phyloP scores from a whole-genome alignment of 2,113 vertebrate genomes.

The Pangasianodon gigas region DNA sequence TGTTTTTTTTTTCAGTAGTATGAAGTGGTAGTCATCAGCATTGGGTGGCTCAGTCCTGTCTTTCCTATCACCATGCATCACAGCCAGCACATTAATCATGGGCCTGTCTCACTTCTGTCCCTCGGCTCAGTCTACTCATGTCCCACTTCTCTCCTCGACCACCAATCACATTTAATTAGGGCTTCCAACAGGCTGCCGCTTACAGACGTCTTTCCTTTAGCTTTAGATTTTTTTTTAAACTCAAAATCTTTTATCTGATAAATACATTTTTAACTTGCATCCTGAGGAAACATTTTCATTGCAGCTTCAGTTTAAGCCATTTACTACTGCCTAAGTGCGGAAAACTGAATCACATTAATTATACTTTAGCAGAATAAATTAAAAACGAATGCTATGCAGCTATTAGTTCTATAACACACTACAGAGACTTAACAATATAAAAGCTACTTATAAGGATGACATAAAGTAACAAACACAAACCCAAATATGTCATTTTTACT shows the following conservation, averaged over 20 bases:
- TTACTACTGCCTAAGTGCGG: slow-evolving; percentile 16
- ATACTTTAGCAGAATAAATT: slow-evolving; percentile 18
- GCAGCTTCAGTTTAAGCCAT: slow-evolving; percentile 4
- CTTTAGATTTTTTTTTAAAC: not conserved
- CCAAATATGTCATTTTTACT: not conserved
- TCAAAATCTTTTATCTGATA: slow-evolving; percentile 25
- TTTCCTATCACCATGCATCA: slow-evolving; percentile 67
- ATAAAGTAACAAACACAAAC: not conserved
- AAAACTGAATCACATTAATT: slow-evolving; percentile 35
- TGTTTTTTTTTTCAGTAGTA: slow-evolving; percentile 14
- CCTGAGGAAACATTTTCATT: slow-evolving; percentile 33
- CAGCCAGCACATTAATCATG: slow-evolving; percentile 79
- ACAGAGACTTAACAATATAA: not conserved
- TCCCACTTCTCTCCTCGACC: slow-evolving; percentile 74
- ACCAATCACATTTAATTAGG: slow-evolving; percentile 81
- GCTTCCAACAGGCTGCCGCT: slow-evolving; percentile 57
- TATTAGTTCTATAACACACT: slow-evolving; percentile 21
- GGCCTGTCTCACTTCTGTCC: slow-evolving; percentile 71
- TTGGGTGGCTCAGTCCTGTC: slow-evolving; percentile 44
- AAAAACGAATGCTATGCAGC: not conserved
- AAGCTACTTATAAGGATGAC: not conserved
- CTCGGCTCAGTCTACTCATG: slow-evolving; percentile 75
- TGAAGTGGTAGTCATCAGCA: slow-evolving; percentile 22
- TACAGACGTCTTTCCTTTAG: slow-evolving; percentile 25
- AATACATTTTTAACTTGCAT: slow-evolving; percentile 8